Base-by-base conservation (phyloP, 2,113 vertebrate species). In the Oceanodroma tethys region DNA sequence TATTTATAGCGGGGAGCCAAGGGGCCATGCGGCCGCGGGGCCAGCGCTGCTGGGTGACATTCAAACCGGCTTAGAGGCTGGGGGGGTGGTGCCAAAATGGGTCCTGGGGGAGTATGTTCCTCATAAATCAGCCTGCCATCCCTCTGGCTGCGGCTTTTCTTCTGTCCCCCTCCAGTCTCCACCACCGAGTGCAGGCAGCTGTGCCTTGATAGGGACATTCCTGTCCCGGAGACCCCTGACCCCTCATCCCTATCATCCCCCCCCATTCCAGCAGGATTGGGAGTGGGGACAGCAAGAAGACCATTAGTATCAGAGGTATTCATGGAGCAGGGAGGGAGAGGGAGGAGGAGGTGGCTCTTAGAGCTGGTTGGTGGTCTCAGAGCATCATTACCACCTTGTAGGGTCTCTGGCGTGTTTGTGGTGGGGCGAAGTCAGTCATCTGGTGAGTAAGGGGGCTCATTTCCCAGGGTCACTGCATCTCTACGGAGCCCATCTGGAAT, bases 1-100 rank as follows among this genome's bases (percentile, higher is more conserved):
- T 97, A 97, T 97, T 96, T 96, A 94, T 97, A 96, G 88, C 17
- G 10, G 22, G 66, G 65, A 95, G 65, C 75, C 43, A 85, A 76
- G 43, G 47, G 80, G 47, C 40, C 13, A 2, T 6, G 9, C 5
- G 6, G 66, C 36, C 9, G 2, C 0, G 1, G 75, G 63, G 34
- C 29, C 68, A 84, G 90, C 0, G 0, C 45, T 0, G 1, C 82
- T 58, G 90, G 86, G 84, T 94, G 94, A 97, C 94, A 97, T 96
- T 96, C 92, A 88, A 90, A 56, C 79, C 16, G 25, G 72, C 88
- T 92, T 65, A 65, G 70, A 76, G 66, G 68, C 63, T 22, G 10
- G 71, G 56, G 68, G 19, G 52, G 13, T 13, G 34, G 45, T 71
- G 50, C 67, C 52, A 83, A 88, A 92, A 92, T 3, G 6, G 47